Conservation (phyloP, 2,797 vertebrate species). For the Heteromormyrus szaboi region DNA sequence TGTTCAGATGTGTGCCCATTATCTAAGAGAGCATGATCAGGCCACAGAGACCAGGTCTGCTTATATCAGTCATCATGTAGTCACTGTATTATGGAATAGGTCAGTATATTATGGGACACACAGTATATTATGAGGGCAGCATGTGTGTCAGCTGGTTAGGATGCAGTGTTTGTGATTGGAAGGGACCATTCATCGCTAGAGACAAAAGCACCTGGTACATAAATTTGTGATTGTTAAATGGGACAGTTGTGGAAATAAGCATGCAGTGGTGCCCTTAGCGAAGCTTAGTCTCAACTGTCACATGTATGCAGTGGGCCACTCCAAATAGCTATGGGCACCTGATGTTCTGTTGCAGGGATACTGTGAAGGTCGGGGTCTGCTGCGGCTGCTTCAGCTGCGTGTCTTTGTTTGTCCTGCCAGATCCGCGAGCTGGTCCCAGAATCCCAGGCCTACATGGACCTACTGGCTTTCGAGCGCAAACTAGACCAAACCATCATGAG, state of each 20-base stretch:
- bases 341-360: background rate
- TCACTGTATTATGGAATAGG: background rate
- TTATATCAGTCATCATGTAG: background rate
- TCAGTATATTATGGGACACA: background rate
- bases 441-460: constrained; percentile 98
- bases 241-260: background rate
- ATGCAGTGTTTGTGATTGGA: background rate
- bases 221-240: background rate
- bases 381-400: background rate
- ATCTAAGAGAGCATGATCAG: background rate
- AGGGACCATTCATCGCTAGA: background rate
- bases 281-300: background rate
- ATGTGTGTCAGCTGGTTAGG: background rate
- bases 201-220: background rate
- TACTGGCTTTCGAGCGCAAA: constrained; percentile 94
- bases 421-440: constrained; percentile 97
- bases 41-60: background rate
- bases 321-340: background rate
- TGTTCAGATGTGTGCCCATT: background rate
- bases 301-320: background rate
- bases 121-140: background rate
- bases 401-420: background rate
- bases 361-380: background rate
- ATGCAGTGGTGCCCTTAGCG: background rate
- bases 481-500: constrained; percentile 99